phyloP scores from a whole-genome alignment of 2,888 invertebrate species.

The Heliconius ismenius region DNA sequence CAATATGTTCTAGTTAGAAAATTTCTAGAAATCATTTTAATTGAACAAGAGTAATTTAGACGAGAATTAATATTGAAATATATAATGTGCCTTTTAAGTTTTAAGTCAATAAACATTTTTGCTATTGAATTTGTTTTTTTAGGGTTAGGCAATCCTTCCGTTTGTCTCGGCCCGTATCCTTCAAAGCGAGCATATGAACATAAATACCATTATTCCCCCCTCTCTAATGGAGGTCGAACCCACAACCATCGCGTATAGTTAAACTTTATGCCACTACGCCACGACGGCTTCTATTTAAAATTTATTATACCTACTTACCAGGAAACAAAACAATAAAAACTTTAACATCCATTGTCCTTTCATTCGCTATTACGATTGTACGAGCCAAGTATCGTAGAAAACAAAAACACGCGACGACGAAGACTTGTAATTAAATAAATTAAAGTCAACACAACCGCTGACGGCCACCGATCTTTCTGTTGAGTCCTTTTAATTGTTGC shows the following conservation, averaged over 20 bases:
- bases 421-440: constrained; percentile 66
- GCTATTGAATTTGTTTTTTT: too few species aligned
- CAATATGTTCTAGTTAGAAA: constrained; percentile 7
- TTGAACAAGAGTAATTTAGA: background rate
- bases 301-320: constrained; percentile 12
- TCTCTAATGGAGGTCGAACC: background rate
- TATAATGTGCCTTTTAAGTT: background rate
- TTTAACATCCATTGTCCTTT: constrained; percentile 14
- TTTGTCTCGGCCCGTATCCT: background rate
- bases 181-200: background rate
- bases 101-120: background rate
- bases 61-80: background rate
- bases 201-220: background rate
- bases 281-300: background rate
- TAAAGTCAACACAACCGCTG: constrained; percentile 56
- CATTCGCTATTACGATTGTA: constrained; percentile 22
- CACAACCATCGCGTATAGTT: background rate
- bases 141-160: too few species aligned
- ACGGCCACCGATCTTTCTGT: constrained; percentile 56
- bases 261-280: background rate
- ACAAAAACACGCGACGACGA: constrained; percentile 46
- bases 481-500: constrained; percentile 56
- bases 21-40: background rate
- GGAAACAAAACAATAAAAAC: constrained; percentile 19
- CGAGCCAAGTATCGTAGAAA: constrained; percentile 27